phyloP scores from a whole-genome alignment of 2,888 invertebrate genomes.

The Drosophila subquinaria region DNA sequence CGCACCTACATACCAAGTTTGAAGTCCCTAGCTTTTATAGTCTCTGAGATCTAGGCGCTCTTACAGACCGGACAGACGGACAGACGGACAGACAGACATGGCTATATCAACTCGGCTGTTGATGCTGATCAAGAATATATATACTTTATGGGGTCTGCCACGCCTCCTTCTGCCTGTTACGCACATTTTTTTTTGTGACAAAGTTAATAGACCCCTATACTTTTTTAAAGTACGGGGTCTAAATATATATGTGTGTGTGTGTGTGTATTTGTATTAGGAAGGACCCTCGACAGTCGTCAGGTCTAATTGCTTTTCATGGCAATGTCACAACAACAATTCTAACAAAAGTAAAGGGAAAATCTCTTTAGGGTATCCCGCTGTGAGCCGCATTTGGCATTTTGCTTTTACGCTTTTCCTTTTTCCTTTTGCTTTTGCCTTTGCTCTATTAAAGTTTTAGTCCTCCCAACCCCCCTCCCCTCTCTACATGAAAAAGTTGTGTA shows the following conservation, averaged over 20 bases:
- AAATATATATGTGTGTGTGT: neutral
- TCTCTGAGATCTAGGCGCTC: too few species aligned
- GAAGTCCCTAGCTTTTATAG: too few species aligned
- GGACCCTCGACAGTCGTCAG: conserved; percentile 38
- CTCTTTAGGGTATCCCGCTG: conserved; percentile 42
- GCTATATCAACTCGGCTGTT: too few species aligned
- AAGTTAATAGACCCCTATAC: too few species aligned
- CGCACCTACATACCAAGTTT: too few species aligned
- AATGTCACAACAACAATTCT: conserved; percentile 53
- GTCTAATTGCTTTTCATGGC: conserved; percentile 66
- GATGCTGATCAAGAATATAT: too few species aligned
- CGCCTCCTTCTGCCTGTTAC: too few species aligned
- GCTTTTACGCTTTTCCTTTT: conserved; percentile 18
- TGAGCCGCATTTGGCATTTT: conserved; percentile 40
- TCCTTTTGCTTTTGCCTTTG: conserved; percentile 42
- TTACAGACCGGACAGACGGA: too few species aligned
- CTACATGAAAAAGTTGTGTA: conserved; percentile 34
- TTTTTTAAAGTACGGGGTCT: too few species aligned
- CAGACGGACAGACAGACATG: too few species aligned
- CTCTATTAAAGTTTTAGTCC: conserved; percentile 59
- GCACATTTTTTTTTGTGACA: too few species aligned
- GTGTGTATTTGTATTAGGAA: conserved; percentile 12
- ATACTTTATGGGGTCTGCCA: too few species aligned
- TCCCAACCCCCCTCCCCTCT: neutral
- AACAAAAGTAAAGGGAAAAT: conserved; percentile 41